Evolutionary conservation across 92 coral and sea anemone genomes (phyloP), one percentile per base, ranked within the genome.

Genomic region (Zoanthus solanderi): DNA sequence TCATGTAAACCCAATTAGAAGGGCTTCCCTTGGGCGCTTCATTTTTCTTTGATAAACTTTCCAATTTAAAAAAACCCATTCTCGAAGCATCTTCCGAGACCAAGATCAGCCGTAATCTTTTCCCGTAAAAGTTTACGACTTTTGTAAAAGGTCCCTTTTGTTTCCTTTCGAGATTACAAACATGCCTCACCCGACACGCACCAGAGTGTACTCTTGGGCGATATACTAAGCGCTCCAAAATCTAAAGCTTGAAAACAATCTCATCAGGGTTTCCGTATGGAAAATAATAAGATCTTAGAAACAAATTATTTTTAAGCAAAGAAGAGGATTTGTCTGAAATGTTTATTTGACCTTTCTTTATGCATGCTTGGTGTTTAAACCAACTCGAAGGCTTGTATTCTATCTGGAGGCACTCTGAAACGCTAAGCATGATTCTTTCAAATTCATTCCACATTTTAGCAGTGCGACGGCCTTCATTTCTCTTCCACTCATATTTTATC

Each of bases 401-500:
- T 32, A 88, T 54, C 2, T 80, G 88, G 30, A 93, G 72, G 60
- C 57, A 87, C 5, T 90, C 88, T 0, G 95, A 82, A 58, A 94
- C 91, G 78, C 93, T 87, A 17, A 83, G 92, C 87, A 94, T 76
- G n/a, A 94, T 79, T 69, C 87, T 90, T 28, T 94, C 98, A 72
- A 94, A 93, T 68, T 94, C 94, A 71, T 74, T 72, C 98, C 93
- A 93, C n/a, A 94, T 85, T 66, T 87, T 71, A 10, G 46, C 79
- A 28, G 73, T 87, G 29, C 81, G 94, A 9, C 73, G 73, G 4
- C 83, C 52, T 10, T 87, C 80, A 34, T 65, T 91, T 72, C 32
- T 69, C 11, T 16, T 18, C 72, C 80, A 81, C 14, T 66, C 85
- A 81, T 42, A 34, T 47, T 65, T 23, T 0, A 10, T n/a, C 23